A percentile compares a stretch with the other conserved stretches of the same genome.
Evolutionary conservation across 1,140 invertebrate genomes (phyloP).

Genomic region (Nebria ingens): DNA sequence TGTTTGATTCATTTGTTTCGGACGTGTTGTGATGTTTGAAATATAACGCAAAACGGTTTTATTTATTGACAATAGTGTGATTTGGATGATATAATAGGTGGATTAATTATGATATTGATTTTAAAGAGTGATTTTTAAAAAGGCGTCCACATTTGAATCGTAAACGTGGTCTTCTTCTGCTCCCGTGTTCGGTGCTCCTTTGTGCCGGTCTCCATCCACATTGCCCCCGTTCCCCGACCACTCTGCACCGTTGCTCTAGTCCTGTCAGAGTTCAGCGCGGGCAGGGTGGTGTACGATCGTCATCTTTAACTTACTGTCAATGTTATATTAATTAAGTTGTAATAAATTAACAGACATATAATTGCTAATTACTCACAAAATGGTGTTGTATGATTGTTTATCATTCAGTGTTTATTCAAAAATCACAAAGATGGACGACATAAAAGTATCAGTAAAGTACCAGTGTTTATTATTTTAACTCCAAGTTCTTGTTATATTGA

Average conservation of each 20-base stretch:
- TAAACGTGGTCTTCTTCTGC: background rate
- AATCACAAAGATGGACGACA: background rate
- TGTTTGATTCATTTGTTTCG: too few relatives aligned
- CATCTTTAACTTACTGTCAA: background rate
- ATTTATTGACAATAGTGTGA: too few relatives aligned
- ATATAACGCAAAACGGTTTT: too few relatives aligned
- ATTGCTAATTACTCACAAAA: background rate
- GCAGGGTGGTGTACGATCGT: background rate
- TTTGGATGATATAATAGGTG: too few relatives aligned
- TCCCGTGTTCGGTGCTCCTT: too few relatives aligned
- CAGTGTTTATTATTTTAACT: background rate
- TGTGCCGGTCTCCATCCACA: background rate
- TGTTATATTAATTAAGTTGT: background rate
- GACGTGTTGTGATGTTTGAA: too few relatives aligned
- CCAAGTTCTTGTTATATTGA: background rate
- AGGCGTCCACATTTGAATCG: background rate
- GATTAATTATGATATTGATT: background rate
- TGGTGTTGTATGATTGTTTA: background rate
- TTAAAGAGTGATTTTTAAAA: background rate
- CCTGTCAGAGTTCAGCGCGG: background rate
- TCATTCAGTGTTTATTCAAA: background rate
- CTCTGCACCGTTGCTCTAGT: background rate
- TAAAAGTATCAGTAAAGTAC: background rate
- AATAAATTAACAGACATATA: background rate
- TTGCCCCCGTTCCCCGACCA: too few relatives aligned